Percentiles rank a stretch among this genome's conserved stretches.
phyloP scores from a whole-genome alignment of 1,140 invertebrate genomes.

The Manduca sexta region DNA sequence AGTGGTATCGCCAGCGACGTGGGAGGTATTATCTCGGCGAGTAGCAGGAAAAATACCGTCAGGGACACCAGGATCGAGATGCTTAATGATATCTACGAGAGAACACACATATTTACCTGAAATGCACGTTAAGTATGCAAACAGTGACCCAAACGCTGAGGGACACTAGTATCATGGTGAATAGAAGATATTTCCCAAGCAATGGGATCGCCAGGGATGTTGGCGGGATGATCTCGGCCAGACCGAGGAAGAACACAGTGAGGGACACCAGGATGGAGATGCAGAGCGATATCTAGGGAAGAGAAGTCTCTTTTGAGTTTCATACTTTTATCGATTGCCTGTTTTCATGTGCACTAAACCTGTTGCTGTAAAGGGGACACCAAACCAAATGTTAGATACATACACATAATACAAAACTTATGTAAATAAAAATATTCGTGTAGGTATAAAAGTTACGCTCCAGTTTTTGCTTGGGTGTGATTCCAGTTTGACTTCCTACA shows the following conservation, averaged over 20 bases:
- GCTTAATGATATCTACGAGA: slow-evolving; percentile 87
- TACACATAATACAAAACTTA: too few relatives aligned
- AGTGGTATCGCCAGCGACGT: slow-evolving; percentile 98
- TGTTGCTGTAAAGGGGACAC: too few relatives aligned
- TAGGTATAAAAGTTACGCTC: too few relatives aligned
- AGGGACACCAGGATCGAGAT: slow-evolving; percentile 98
- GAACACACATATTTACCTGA: slow-evolving; percentile 81
- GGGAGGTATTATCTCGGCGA: slow-evolving; percentile 98
- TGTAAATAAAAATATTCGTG: too few relatives aligned
- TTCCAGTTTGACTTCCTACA: too few relatives aligned
- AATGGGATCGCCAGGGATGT: slow-evolving; percentile 96
- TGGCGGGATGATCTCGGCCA: slow-evolving; percentile 98
- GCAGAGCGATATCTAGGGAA: slow-evolving; percentile 86
- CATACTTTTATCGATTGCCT: background rate
- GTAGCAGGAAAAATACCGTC: slow-evolving; percentile 97
- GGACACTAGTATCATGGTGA: slow-evolving; percentile 98
- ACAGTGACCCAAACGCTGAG: slow-evolving; percentile 97
- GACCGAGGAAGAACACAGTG: slow-evolving; percentile 97
- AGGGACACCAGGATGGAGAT: slow-evolving; percentile 98
- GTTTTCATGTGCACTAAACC: background rate
- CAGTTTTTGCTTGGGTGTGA: too few relatives aligned
- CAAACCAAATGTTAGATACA: too few relatives aligned
- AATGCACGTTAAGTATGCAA: slow-evolving; percentile 97
- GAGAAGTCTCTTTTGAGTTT: slow-evolving; percentile 63
- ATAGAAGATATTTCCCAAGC: slow-evolving; percentile 95